Base-by-base conservation (phyloP, 2,888 invertebrate species). In the Ectropis crepuscularia region DNA sequence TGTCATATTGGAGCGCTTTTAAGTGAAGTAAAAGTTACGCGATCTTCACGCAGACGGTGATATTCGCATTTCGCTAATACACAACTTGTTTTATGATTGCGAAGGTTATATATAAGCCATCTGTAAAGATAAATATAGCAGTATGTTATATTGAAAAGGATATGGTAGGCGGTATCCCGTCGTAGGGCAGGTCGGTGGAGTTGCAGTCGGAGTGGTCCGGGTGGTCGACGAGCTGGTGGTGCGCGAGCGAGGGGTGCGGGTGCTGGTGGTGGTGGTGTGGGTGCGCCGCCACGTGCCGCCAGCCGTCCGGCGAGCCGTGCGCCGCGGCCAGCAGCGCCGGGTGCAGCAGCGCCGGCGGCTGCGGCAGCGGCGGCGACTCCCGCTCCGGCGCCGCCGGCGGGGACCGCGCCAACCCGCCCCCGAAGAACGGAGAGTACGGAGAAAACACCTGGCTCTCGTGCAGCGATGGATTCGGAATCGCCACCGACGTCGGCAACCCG, bases 391-490 rank as follows among this genome's bases (percentile, higher is more conserved):
- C 96, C 88, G 85, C 96, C 87, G 87, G 95, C 88, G 81, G 96
- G 4, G 92, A 92, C 72, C 91, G 87, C 82, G 85, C 94, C 85
- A 92, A 70, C 5, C 85, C 94, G 66, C 94, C 94, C 74, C 96
- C 96, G 92, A 97, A 97, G 93, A 97, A 97, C 75, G 97, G 97
- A 82, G 97, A 97, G 93, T 97, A 97, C 75, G 97, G 97, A 74
- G 97, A 97, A 91, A 97, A 98, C 83, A 98, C 97, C 93, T 98
- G 97, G 86, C 97, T 97, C 94, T 98, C 97, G 94, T 98, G 98
- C 77, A 99, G 94, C 84, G 98, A 97, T 64, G 99, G 99, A 90
- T 99, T 99, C 66, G 98, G 97, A 87, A 99, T 98, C 86, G 99
- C 98, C 83, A 99, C 98, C 69, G 98, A 97, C 66, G 98, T 99